Percentiles rank a stretch among this genome's conserved stretches.
Conservation (phyloP, 2,113 vertebrate genomes). For the Thamnaconus septentrionalis region DNA sequence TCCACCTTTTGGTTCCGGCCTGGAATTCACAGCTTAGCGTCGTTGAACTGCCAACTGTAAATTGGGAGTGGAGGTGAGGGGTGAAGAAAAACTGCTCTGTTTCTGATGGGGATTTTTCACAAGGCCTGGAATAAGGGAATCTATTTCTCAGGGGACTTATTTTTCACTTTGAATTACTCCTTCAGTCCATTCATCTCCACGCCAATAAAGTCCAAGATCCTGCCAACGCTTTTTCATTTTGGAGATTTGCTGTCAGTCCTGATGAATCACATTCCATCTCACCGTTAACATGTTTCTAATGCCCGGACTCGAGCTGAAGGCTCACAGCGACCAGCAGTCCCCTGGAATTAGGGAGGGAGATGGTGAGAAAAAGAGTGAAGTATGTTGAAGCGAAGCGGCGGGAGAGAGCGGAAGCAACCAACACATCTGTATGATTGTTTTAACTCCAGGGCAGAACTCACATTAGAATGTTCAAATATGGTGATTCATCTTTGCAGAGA, state of each 20-base stretch:
- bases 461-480: too few relatives aligned
- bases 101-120: slow-evolving; percentile 66
- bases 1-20: slow-evolving; percentile 53
- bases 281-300: slow-evolving; percentile 60
- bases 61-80: slow-evolving; percentile 36
- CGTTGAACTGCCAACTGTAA: slow-evolving; percentile 60
- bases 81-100: slow-evolving; percentile 64
- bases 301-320: slow-evolving; percentile 19
- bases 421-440: too few relatives aligned
- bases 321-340: slow-evolving; percentile 18
- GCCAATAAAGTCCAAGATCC: slow-evolving; percentile 63
- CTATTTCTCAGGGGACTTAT: slow-evolving; percentile 61
- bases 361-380: slow-evolving; percentile 3
- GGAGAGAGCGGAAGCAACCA: too few relatives aligned
- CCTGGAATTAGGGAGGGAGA: slow-evolving; percentile 2
- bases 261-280: slow-evolving; percentile 63
- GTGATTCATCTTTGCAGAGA: too few relatives aligned
- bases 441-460: too few relatives aligned
- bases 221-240: slow-evolving; percentile 62
- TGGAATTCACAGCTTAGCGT: slow-evolving; percentile 57
- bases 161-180: slow-evolving; percentile 73
- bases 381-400: neutral
- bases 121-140: slow-evolving; percentile 45
- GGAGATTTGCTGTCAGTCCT: slow-evolving; percentile 63
- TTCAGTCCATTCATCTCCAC: slow-evolving; percentile 57